Conservation (phyloP, 2,888 invertebrate species). For the Tubulanus polymorphus region DNA sequence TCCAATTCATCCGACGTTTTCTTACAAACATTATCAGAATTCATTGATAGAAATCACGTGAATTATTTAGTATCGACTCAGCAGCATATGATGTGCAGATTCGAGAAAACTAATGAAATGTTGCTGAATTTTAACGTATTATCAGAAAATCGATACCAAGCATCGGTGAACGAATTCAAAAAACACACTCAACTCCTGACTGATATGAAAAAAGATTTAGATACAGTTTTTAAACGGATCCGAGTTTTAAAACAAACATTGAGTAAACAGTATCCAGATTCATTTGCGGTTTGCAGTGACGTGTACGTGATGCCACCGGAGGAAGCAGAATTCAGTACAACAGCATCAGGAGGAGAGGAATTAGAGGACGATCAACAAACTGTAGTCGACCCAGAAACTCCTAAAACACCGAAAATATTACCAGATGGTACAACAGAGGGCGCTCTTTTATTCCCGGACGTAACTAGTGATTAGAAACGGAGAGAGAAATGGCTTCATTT, state of each 20-base stretch:
- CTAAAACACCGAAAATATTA: too few relatives aligned
- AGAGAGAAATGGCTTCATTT: too few relatives aligned
- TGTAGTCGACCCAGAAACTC: too few relatives aligned
- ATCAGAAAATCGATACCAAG: constrained; percentile 81
- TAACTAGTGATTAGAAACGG: too few relatives aligned
- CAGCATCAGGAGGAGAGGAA: too few relatives aligned
- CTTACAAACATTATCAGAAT: constrained; percentile 32
- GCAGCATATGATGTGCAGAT: constrained; percentile 67
- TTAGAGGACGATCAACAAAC: too few relatives aligned
- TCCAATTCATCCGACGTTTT: constrained; percentile 23
- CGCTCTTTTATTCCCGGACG: too few relatives aligned
- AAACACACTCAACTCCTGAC: constrained; percentile 79
- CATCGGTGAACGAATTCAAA: constrained; percentile 82
- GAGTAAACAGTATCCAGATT: constrained; percentile 13
- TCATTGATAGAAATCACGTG: constrained; percentile 36
- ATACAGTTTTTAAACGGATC: constrained; percentile 89
- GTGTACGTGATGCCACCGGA: too few relatives aligned
- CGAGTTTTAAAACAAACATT: constrained; percentile 50
- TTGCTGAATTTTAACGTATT: constrained; percentile 91
- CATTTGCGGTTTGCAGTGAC: constrained; percentile 8
- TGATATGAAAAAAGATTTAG: constrained; percentile 92
- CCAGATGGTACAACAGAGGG: background rate
- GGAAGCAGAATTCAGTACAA: too few relatives aligned
- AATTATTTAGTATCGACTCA: constrained; percentile 35
- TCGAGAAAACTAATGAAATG: constrained; percentile 99